phyloP scores from a whole-genome alignment of 2,888 invertebrate genomes.

The Alloscopus bannaensis region DNA sequence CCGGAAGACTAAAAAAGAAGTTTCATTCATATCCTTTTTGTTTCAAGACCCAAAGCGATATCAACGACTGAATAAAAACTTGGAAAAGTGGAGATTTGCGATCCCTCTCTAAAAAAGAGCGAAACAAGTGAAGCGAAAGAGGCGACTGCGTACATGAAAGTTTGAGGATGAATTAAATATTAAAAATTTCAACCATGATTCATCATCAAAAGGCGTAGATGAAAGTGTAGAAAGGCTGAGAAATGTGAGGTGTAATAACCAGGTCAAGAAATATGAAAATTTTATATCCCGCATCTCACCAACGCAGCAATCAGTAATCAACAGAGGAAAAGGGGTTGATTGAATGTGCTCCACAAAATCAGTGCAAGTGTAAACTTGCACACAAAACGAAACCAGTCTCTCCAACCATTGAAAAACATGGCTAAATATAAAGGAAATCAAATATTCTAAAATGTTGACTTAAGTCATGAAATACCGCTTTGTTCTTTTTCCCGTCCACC shows the following conservation, averaged over 20 bases:
- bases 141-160: slow-evolving; percentile 35
- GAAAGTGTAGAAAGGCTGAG: slow-evolving; percentile 49
- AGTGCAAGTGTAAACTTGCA: no score
- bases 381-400: no score
- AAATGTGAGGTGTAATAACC: slow-evolving; percentile 58
- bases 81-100: slow-evolving; percentile 13
- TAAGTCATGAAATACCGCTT: no score
- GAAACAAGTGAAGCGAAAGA: slow-evolving; percentile 20
- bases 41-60: slow-evolving; percentile 52
- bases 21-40: no score
- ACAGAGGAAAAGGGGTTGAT: no score
- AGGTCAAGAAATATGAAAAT: slow-evolving; percentile 51
- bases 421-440: no score
- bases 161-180: slow-evolving; percentile 53
- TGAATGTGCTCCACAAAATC: no score
- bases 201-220: slow-evolving; percentile 50
- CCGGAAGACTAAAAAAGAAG: background rate
- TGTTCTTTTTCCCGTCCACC: no score
- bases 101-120: slow-evolving; percentile 23
- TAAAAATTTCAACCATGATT: slow-evolving; percentile 53
- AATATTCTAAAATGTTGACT: no score
- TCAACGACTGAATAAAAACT: slow-evolving; percentile 22
- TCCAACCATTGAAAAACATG: no score
- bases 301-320: no score
- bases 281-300: background rate